These are phyloP conservation scores for Manis crassicaudata DNA, from an alignment of 2,797 vertebrate species.

Conservation along the genomic window DNA sequence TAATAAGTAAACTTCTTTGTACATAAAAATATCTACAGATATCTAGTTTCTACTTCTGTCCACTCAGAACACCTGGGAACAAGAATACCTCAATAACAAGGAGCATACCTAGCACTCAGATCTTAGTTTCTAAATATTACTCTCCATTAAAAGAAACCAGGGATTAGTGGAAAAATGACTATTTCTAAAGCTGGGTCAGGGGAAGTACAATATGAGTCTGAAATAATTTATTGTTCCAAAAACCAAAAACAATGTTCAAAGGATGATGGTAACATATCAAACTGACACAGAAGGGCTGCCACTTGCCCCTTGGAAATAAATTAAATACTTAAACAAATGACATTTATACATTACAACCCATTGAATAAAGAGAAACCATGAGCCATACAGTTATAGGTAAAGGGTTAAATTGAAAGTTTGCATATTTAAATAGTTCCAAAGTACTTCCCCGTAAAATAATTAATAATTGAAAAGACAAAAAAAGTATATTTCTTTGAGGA, in stretches of 20 bases:
- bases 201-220: neutral
- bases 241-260: neutral
- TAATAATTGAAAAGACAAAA: neutral
- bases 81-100: neutral
- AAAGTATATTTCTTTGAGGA: neutral
- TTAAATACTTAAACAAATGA: neutral
- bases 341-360: neutral
- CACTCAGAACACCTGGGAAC: neutral
- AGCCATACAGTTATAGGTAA: neutral
- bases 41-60: neutral
- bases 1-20: neutral
- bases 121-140: neutral
- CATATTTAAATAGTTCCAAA: neutral
- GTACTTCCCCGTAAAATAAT: neutral
- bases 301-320: neutral
- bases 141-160: neutral
- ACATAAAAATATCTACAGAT: neutral
- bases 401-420: neutral
- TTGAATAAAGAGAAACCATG: neutral
- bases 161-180: neutral
- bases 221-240: neutral
- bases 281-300: neutral
- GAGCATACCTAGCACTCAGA: neutral
- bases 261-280: neutral
- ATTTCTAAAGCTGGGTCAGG: neutral